Percentiles rank a stretch among this genome's conserved stretches.
phyloP scores from a whole-genome alignment of 2,113 vertebrate genomes.

The Tupaia tana region DNA sequence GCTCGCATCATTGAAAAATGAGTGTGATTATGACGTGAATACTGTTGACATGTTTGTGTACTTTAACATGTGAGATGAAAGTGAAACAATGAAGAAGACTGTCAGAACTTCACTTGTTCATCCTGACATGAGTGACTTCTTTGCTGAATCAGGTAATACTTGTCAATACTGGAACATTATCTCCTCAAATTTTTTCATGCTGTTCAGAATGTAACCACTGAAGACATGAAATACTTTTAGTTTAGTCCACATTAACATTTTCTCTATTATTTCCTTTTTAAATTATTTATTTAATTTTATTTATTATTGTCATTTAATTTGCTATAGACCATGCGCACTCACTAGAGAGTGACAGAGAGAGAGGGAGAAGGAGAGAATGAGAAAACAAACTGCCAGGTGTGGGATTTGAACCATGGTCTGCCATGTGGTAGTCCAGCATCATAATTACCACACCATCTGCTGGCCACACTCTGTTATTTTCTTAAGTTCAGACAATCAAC shows the following conservation, averaged over 20 bases:
- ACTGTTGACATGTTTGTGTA: background rate
- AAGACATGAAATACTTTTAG: background rate
- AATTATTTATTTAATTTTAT: too few relatives aligned
- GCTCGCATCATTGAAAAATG: too few relatives aligned
- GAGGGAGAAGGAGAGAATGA: too few relatives aligned
- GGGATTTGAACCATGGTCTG: too few relatives aligned
- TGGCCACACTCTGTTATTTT: background rate
- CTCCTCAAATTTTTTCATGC: background rate
- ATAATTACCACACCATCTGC: too few relatives aligned
- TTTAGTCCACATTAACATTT: background rate
- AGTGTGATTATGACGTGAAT: too few relatives aligned
- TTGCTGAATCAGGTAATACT: background rate
- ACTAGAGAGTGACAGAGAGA: too few relatives aligned
- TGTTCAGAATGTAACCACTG: background rate
- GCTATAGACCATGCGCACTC: too few relatives aligned
- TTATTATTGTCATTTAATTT: too few relatives aligned
- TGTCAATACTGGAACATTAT: background rate
- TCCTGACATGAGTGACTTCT: background rate
- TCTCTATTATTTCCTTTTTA: background rate
- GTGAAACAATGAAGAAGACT: too few relatives aligned
- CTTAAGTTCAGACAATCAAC: background rate
- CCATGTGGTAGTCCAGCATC: too few relatives aligned
- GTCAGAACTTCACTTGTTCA: background rate
- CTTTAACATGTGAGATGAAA: background rate
- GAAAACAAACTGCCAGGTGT: too few relatives aligned